These are phyloP conservation scores for Antitype chi DNA, from an alignment of 2,888 invertebrate genomes.

Conservation along the genomic window DNA sequence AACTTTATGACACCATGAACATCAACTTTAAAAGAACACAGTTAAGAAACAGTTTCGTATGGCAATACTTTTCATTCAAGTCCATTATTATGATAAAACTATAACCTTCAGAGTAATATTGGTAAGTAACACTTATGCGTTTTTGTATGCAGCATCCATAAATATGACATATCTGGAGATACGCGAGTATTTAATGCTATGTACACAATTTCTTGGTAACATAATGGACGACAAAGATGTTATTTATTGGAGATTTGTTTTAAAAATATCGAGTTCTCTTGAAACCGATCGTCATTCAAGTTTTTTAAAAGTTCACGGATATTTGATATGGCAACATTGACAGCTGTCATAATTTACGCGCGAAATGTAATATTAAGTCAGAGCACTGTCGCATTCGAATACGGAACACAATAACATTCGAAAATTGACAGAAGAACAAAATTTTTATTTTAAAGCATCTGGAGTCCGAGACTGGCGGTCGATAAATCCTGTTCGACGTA, in stretches of 20 bases:
- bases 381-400: slow-evolving; percentile 50
- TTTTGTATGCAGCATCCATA: slow-evolving; percentile 83
- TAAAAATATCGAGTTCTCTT: slow-evolving; percentile 45
- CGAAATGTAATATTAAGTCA: slow-evolving; percentile 51
- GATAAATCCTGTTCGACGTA: slow-evolving; percentile 87
- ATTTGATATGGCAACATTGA: slow-evolving; percentile 59
- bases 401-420: slow-evolving; percentile 58
- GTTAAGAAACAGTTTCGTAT: slow-evolving; percentile 43
- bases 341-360: slow-evolving; percentile 52
- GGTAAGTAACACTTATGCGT: slow-evolving; percentile 84
- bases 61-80: slow-evolving; percentile 55
- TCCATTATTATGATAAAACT: slow-evolving; percentile 81
- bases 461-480: slow-evolving; percentile 70
- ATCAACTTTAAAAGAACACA: slow-evolving; percentile 47
- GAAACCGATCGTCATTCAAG: slow-evolving; percentile 10
- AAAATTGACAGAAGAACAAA: slow-evolving; percentile 62
- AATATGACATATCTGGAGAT: slow-evolving; percentile 82
- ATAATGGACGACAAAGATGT: slow-evolving; percentile 46
- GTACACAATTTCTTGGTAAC: slow-evolving; percentile 59
- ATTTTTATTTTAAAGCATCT: slow-evolving; percentile 62
- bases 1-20: slow-evolving; percentile 33
- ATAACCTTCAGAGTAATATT: slow-evolving; percentile 76
- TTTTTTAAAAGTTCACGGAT: slow-evolving; percentile 36
- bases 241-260: slow-evolving; percentile 47
- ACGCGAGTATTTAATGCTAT: slow-evolving; percentile 59